Evolutionary conservation across 1,140 invertebrate species (phyloP).

Genomic region (Drosophila sulfurigaster): DNA sequence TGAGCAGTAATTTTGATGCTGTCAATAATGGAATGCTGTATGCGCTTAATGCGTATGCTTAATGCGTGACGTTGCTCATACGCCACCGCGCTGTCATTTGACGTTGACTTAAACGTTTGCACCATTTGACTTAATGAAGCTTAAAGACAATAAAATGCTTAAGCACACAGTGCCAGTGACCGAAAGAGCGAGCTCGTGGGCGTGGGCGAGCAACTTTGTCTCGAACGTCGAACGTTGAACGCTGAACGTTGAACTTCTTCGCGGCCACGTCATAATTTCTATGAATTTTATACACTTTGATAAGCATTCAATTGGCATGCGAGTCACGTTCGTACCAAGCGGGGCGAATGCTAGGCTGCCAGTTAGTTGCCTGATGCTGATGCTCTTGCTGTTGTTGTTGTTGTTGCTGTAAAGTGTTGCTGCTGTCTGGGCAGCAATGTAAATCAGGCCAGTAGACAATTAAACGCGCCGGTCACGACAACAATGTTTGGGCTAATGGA

Average conservation of each 20-base stretch:
- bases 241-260: neutral
- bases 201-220: conserved; percentile 7
- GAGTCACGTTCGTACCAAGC: conserved; percentile 64
- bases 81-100: conserved; percentile 32
- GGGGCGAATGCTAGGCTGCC: neutral
- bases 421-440: conserved; percentile 48
- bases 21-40: conserved; percentile 24
- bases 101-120: conserved; percentile 61
- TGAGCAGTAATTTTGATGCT: neutral
- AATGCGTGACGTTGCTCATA: conserved; percentile 43
- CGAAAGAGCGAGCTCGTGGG: neutral
- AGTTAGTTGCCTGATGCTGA: too few species aligned
- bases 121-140: conserved; percentile 82
- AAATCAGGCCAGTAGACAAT: conserved; percentile 74
- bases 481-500: conserved; percentile 75
- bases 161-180: conserved; percentile 62
- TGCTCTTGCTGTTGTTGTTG: too few species aligned
- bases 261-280: conserved; percentile 77
- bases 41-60: conserved; percentile 43
- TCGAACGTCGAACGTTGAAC: conserved; percentile 20
- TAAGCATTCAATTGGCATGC: conserved; percentile 77
- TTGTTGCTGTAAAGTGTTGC: neutral
- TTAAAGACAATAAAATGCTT: conserved; percentile 82
- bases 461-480: conserved; percentile 74
- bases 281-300: conserved; percentile 83